A percentile compares a stretch with the other conserved stretches of the same genome.
These are phyloP conservation scores for Hippocampus comes DNA, from an alignment of 2,113 vertebrate genomes.

Conservation along the genomic window DNA sequence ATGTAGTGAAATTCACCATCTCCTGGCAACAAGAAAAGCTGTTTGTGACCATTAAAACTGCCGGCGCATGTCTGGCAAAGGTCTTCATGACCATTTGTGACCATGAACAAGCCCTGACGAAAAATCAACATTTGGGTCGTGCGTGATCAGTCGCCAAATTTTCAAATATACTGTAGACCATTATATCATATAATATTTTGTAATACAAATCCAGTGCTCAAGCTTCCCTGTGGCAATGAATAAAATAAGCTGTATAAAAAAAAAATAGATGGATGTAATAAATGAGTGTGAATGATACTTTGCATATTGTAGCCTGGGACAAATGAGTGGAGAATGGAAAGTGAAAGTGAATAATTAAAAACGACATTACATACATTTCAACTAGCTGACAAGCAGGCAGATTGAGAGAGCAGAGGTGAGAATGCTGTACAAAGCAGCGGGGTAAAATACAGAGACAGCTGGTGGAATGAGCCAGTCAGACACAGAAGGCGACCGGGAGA, in stretches of 20 bases:
- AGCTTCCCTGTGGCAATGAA: neutral
- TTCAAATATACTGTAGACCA: too few species aligned
- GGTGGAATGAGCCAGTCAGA: conserved; percentile 35
- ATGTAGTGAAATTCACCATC: too few species aligned
- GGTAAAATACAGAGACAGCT: conserved; percentile 38
- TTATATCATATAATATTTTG: too few species aligned
- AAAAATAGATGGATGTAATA: neutral
- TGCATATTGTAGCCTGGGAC: neutral
- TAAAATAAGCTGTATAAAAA: neutral
- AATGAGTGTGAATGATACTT: neutral
- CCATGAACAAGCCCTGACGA: too few species aligned
- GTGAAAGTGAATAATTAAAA: neutral
- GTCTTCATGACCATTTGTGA: too few species aligned
- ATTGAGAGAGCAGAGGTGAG: conserved; percentile 58
- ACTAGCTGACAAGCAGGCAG: conserved; percentile 64
- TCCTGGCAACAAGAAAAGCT: too few species aligned
- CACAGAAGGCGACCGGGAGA: conserved; percentile 22
- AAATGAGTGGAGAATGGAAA: neutral
- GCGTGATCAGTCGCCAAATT: too few species aligned
- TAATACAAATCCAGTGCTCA: neutral
- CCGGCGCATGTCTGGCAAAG: too few species aligned
- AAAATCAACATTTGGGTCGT: too few species aligned
- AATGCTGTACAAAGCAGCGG: conserved; percentile 60
- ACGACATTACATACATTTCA: conserved; percentile 4
- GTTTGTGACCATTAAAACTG: too few species aligned